Evolutionary conservation across 1,140 invertebrate species (phyloP), one percentile per base, ranked within the genome.

Genomic region (Bombus huntii): DNA sequence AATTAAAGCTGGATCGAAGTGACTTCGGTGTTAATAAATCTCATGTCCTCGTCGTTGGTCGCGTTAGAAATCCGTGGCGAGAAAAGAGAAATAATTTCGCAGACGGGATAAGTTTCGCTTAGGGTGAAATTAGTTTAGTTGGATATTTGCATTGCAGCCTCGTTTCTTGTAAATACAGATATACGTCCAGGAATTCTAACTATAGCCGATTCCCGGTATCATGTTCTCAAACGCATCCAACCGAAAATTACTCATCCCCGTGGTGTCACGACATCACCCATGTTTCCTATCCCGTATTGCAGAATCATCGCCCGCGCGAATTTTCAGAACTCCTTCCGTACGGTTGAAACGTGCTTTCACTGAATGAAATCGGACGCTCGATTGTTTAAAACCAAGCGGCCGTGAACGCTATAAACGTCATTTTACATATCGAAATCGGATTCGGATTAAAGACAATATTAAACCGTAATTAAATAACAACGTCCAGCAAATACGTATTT

Each of bases 161-260:
- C 28, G 68, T 42, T 39, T 42, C 18, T 1, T 18, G 34, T 53
- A 22, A 72, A 81, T 59, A 31, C 37, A 71, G 10, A 68, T 47
- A 57, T 39, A 39, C 25, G 1, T 10, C 18, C 28, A 15, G 44
- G 2, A 28, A 53, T 37, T 8, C 42, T 18, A 5, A 13, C 42
- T 76, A 66, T 31, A 75, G 44, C 22, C 47, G 25, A 12, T 59
- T 18, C 3, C 2, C n/a, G 72, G 59, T 76, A 77, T 83, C 73
- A 13, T 68, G 73, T 83, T 68, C 31, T 31, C 72, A 25, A 42
- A 66, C n/a, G 59, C 72, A 83, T 76, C 34, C 81, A 31, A 83
- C 59, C 59, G 62, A 68, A 83, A 83, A 83, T 77, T 77, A 76
- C 34, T 76, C 81, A 47, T 18, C 37, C 62, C 42, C 1, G 4